Evolutionary conservation across 1,140 invertebrate species (phyloP), one percentile per base, ranked within the genome.

Genomic region (Metopolophium dirhodum): DNA sequence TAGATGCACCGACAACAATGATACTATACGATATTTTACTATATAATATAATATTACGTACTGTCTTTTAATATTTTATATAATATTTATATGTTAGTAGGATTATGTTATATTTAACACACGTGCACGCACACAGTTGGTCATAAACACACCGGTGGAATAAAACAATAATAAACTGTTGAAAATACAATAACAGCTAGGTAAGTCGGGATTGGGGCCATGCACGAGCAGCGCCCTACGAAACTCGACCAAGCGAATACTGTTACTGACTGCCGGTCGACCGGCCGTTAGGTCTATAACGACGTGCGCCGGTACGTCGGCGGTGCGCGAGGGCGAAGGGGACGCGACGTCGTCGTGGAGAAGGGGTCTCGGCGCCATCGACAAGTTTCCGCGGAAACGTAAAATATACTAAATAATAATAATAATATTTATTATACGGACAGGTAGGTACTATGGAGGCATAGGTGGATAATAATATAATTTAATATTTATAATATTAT

Each of bases 261-360:
- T 37, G 51, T 57, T 57, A 89, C 88, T 89, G 88, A 22, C 51
- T 14, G 88, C 35, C 88, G 88, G 88, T 89, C 49, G 88, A 35
- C 51, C 88, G 51, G 22, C 51, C 35, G 88, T 89, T 23, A 11
- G 7, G 88, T 37, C 49, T 88, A 54, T 88, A 88, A 88, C 88
- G 35, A 4, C 88, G 88, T 22, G 88, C n/a, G 8, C 9, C 88
- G 51, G 22, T 41, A 18, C 22, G 87, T 3, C 22, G n/a, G 47
- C 8, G 87, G 87, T 26, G 88, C 6, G 35, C 49, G 47, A 4
- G 83, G 83, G 18, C 18, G 47, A 7, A n/a, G n/a, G 47, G 45
- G 86, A 20, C 8, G n/a, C 87, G 47, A n/a, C 61, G 61, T 68
- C 9, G n/a, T 47, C 18, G 47, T 20, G n/a, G 47, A 11, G 87